Evolutionary conservation across 2,113 vertebrate species (phyloP).

Genomic region (Sturnira hondurensis): DNA sequence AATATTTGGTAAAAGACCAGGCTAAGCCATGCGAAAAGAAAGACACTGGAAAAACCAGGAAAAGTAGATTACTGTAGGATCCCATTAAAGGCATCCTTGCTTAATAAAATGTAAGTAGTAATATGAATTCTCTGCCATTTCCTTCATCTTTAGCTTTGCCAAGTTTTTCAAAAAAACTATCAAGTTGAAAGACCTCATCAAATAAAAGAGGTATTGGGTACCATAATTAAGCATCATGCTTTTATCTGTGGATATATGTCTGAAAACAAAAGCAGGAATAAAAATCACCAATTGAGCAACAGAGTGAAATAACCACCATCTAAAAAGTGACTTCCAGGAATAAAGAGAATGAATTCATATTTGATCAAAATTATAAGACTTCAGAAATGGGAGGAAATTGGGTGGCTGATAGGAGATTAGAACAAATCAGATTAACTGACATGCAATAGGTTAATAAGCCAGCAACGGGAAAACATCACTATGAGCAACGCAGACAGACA

Average conservation of each 20-base stretch:
- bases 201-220: slow-evolving; percentile 63
- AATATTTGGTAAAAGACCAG: slow-evolving; percentile 53
- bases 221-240: slow-evolving; percentile 57
- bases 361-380: slow-evolving; percentile 52
- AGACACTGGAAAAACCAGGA: slow-evolving; percentile 65
- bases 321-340: slow-evolving; percentile 31
- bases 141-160: slow-evolving; percentile 60
- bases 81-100: slow-evolving; percentile 43
- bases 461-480: slow-evolving; percentile 51
- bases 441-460: slow-evolving; percentile 61
- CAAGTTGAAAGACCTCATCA: slow-evolving; percentile 60
- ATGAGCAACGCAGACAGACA: slow-evolving; percentile 57
- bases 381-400: slow-evolving; percentile 64
- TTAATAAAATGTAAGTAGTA: slow-evolving; percentile 54
- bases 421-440: slow-evolving; percentile 56
- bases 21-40: slow-evolving; percentile 67
- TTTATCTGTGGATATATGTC: slow-evolving; percentile 24
- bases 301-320: slow-evolving; percentile 49
- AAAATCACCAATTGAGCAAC: slow-evolving; percentile 55
- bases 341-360: slow-evolving; percentile 64
- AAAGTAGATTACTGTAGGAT: slow-evolving; percentile 49
- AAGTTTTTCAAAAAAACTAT: slow-evolving; percentile 55
- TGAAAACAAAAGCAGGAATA: slow-evolving; percentile 61
- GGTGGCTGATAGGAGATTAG: slow-evolving; percentile 38
- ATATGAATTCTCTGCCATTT: slow-evolving; percentile 64